A percentile compares a stretch with the other conserved stretches of the same genome.
Conservation (phyloP, 1,140 invertebrate genomes). For the Musca vetustissima region DNA sequence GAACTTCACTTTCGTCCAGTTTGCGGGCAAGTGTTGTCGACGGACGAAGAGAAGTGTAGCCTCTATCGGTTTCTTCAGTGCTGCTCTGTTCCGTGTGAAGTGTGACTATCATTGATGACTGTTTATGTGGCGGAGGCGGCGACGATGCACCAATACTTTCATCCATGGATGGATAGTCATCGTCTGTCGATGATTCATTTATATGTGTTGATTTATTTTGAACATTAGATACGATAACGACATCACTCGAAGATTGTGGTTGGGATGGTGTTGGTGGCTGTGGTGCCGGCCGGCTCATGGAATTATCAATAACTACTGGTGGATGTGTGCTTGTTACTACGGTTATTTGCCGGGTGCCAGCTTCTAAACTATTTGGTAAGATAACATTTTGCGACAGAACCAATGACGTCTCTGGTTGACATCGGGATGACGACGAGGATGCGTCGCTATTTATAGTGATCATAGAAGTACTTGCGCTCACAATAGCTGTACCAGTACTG, state of each 20-base stretch:
- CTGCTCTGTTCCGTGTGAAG: slow-evolving; percentile 35
- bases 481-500: slow-evolving; percentile 24
- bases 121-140: slow-evolving; percentile 47
- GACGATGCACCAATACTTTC: slow-evolving; percentile 71
- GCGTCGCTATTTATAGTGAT: slow-evolving; percentile 51
- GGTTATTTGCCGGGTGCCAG: slow-evolving; percentile 74
- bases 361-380: slow-evolving; percentile 69
- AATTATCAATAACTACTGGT: slow-evolving; percentile 68
- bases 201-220: slow-evolving; percentile 60
- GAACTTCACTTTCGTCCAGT: slow-evolving; percentile 79
- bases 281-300: slow-evolving; percentile 25
- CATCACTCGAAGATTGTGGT: slow-evolving; percentile 43
- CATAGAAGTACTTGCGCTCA: slow-evolving; percentile 49
- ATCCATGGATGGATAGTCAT: slow-evolving; percentile 72
- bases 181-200: slow-evolving; percentile 69
- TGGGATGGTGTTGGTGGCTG: neutral
- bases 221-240: slow-evolving; percentile 49
- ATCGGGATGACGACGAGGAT: slow-evolving; percentile 28
- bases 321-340: slow-evolving; percentile 80
- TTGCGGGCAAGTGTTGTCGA: slow-evolving; percentile 55
- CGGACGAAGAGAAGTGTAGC: neutral
- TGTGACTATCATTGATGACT: slow-evolving; percentile 49
- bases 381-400: slow-evolving; percentile 37
- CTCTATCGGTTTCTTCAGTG: slow-evolving; percentile 6
- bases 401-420: slow-evolving; percentile 16